These are phyloP conservation scores for Ptyas mucosa DNA, from an alignment of 2,113 vertebrate genomes.

Conservation along the genomic window DNA sequence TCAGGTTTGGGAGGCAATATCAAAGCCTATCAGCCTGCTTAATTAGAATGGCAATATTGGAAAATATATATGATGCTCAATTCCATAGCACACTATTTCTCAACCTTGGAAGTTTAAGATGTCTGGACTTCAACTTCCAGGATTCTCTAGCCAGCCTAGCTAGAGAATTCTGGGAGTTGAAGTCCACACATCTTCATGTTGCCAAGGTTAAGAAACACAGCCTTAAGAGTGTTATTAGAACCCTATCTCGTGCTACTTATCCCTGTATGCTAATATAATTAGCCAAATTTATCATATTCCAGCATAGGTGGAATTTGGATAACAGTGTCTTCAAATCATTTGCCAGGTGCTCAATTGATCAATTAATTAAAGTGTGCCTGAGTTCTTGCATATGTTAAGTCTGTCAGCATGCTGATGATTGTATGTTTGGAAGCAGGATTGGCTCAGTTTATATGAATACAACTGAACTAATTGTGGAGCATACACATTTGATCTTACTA, in stretches of 20 bases:
- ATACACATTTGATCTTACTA: background rate
- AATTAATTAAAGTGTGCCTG: background rate
- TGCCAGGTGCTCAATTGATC: background rate
- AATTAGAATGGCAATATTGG: background rate
- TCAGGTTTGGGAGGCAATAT: background rate
- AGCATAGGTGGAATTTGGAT: background rate
- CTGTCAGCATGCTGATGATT: background rate
- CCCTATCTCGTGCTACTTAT: background rate
- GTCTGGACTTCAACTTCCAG: background rate
- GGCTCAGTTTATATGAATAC: background rate
- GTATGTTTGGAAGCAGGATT: background rate
- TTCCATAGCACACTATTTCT: background rate
- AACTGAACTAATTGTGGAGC: background rate
- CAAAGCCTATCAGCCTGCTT: background rate
- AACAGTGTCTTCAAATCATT: background rate
- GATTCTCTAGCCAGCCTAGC: background rate
- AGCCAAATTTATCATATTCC: background rate
- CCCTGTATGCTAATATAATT: background rate
- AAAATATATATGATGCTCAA: background rate
- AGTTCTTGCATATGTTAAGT: background rate
- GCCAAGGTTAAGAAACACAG: background rate
- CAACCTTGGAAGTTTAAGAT: background rate
- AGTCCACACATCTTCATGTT: background rate
- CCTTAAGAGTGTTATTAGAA: background rate
- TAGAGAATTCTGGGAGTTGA: background rate